Evolutionary conservation across 2,888 invertebrate genomes (phyloP).

Genomic region (Nowickia ferox): DNA sequence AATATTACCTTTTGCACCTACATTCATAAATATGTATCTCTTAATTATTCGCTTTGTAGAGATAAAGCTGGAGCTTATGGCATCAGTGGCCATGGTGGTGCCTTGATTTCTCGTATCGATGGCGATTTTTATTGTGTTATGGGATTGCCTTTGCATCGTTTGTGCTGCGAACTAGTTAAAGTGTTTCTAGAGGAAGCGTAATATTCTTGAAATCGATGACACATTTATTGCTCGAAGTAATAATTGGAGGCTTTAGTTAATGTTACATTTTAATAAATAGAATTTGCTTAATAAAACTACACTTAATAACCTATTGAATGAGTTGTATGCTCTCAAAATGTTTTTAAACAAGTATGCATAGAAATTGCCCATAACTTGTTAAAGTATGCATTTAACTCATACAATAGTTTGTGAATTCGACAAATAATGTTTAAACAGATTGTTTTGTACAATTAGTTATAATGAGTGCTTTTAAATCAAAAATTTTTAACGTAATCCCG

Average conservation of each 20-base stretch:
- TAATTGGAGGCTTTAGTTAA: constrained; percentile 7
- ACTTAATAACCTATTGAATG: no score
- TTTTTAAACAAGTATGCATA: no score
- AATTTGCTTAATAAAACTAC: no score
- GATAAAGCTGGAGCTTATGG: constrained; percentile 97
- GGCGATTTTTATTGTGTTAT: constrained; percentile 96
- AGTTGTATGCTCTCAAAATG: no score
- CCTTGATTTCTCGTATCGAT: constrained; percentile 90
- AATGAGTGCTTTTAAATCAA: no score
- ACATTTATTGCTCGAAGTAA: background rate
- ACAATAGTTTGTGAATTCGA: no score
- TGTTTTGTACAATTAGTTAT: no score
- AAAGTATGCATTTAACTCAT: no score
- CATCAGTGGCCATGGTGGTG: constrained; percentile 92
- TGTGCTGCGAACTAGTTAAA: constrained; percentile 85
- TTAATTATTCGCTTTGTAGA: constrained; percentile 81
- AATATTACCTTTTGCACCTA: background rate
- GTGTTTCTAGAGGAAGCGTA: constrained; percentile 78
- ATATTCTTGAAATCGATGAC: background rate
- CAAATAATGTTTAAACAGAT: no score
- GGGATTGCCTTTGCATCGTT: constrained; percentile 90
- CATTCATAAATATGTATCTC: background rate
- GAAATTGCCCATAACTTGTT: no score
- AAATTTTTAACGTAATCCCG: no score
- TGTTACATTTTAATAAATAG: no score